Evolutionary conservation across 2,797 vertebrate genomes (phyloP), one percentile per base, ranked within the genome.

Genomic region (Sus cebifrons): DNA sequence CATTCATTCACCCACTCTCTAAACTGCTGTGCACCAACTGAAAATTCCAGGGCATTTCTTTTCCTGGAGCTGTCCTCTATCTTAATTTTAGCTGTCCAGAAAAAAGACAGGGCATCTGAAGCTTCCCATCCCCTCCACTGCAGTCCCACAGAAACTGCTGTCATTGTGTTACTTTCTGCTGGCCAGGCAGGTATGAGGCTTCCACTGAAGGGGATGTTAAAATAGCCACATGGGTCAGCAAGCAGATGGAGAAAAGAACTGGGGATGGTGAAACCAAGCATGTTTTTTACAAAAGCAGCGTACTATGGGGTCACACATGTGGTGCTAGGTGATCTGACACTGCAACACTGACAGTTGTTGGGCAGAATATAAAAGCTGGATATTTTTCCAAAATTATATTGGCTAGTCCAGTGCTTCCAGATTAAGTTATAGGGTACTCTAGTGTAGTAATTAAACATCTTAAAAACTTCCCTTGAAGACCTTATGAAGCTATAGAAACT

Each of bases 221-320:
- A 98, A 98, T 96, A 98, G 97, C 96, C 98, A 97, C 97, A 98
- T 98, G 98, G 98, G 98, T 99, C 98, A 99, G 96, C 97, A 98
- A 97, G 96, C 98, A 99, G 98, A 98, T 98, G 98, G 98, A 98
- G 86, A 79, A 97, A 93, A 96, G 89, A 96, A 96, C 96, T 97
- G 96, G 95, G 95, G 95, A 98, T 84, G 98, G 98, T 78, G 89
- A 98, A 98, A 98, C 91, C 95, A 98, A 98, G 96, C 95, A 86
- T 94, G 94, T 70, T 98, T 97, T 97, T 98, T 90, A 97, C 96
- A 98, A 98, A 98, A 97, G 97, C 98, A 98, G 98, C 96, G 97
- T 97, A 98, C 96, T 97, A 90, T 36, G 94, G 96, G 97, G 95
- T 98, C 98, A 98, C 96, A 97, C 96, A 97, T 98, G 96, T 98